Evolutionary conservation across 2,113 vertebrate genomes (phyloP), one percentile per base, ranked within the genome.

Genomic region (Cromileptes altivelis): DNA sequence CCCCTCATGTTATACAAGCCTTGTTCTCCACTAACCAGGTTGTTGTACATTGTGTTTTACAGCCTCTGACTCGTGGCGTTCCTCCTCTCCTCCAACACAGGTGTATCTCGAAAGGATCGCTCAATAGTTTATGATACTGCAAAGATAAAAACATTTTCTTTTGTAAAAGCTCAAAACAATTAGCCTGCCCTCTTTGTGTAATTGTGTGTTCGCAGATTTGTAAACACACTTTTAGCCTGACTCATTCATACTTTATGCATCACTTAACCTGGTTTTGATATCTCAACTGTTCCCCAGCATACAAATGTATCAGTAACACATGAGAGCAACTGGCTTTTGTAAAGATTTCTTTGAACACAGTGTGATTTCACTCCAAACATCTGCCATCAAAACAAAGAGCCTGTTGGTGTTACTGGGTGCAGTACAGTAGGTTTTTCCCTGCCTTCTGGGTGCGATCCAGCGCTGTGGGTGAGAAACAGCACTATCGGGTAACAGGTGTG

Each of bases 261-360:
- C 83, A 80, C 68, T 91, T 86, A 88, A 88, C 89, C 82, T 85
- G 70, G n/a, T 88, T 91, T 92, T 87, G 83, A 85, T 88, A 85
- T 75, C 49, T 70, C 75, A 49, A 21, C 87, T 80, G 77, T 88
- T 81, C 69, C 47, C 47, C 50, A 6, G 78, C 62, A 71, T 70
- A 70, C 45, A 61, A 81, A 87, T 73, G 61, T 53, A 80, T 80
- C 33, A 49, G 71, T 47, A 61, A 58, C 77, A 55, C 79, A 80
- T 27, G 72, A 79, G 30, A 84, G 67, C 56, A 25, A 53, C 63
- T 70, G 64, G 33, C 68, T 75, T 84, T 85, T 87, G 72, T 64
- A 67, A 82, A 52, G 40, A 61, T 58, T 53, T 74, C 64, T 89
- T 88, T 91, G 62, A 89, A 81, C 79, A 68, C 64, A 53, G 71